Conservation (phyloP, 2,888 invertebrate species). For the Parelbella ahira region DNA sequence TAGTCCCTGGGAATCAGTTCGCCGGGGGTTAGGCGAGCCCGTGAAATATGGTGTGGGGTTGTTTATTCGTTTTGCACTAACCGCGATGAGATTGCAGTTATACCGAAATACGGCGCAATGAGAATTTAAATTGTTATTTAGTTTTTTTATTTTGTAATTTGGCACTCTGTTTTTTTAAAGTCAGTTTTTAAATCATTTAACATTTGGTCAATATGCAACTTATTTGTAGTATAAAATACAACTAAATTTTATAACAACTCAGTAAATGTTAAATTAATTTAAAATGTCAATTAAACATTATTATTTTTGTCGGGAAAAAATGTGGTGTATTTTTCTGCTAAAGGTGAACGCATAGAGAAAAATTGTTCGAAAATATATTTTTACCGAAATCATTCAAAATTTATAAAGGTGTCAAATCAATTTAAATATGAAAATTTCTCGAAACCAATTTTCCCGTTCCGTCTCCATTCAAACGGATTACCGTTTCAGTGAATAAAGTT, state of each 20-base stretch:
- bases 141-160: too few species aligned
- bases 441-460: constrained; percentile 19
- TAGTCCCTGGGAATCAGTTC: constrained; percentile 61
- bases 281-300: too few species aligned
- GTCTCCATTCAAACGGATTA: constrained; percentile 35
- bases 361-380: not conserved
- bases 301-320: too few species aligned
- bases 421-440: constrained; percentile 22
- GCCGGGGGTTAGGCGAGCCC: constrained; percentile 37
- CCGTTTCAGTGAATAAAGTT: constrained; percentile 72
- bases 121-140: constrained; percentile 18
- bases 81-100: constrained; percentile 26
- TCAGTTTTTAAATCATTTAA: not conserved
- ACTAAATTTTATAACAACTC: too few species aligned
- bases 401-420: constrained; percentile 19
- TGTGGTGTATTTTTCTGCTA: too few species aligned
- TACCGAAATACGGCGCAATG: constrained; percentile 13
- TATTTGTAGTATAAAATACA: too few species aligned
- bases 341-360: too few species aligned
- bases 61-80: constrained; percentile 25
- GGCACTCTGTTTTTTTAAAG: too few species aligned
- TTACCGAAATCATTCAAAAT: not conserved
- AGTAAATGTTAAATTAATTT: too few species aligned
- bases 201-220: too few species aligned
- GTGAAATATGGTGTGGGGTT: constrained; percentile 28